phyloP scores from a whole-genome alignment of 2,113 vertebrate species.

The Alouatta palliata region DNA sequence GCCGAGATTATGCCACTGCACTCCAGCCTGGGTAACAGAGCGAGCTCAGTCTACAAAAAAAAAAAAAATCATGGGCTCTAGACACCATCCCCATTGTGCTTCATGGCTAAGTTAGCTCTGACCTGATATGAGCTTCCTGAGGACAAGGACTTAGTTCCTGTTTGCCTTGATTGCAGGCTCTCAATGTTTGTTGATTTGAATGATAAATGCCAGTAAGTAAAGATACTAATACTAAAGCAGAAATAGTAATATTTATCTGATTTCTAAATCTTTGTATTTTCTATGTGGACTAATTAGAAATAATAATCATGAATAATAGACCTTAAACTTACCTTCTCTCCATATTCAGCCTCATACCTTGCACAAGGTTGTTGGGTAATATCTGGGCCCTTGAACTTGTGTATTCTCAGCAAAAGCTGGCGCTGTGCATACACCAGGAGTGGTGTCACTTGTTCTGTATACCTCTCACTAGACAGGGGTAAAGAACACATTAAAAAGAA shows the following conservation, averaged over 20 bases:
- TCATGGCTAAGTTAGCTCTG: background rate
- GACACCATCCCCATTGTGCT: background rate
- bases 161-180: background rate
- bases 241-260: background rate
- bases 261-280: background rate
- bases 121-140: background rate
- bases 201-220: background rate
- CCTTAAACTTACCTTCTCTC: conserved; percentile 85
- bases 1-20: no score
- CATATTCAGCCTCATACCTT: conserved; percentile 72
- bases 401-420: conserved; percentile 87
- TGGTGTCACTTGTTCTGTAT: conserved; percentile 89
- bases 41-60: no score
- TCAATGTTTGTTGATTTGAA: background rate
- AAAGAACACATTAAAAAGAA: conserved; percentile 21
- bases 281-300: background rate
- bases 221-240: no score
- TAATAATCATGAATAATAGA: background rate
- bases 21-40: no score
- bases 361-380: conserved; percentile 83
- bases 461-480: conserved; percentile 87
- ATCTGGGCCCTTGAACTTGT: conserved; percentile 73
- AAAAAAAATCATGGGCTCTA: background rate
- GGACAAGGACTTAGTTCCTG: background rate
- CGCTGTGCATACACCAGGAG: conserved; percentile 92